Base-by-base conservation (phyloP, 1,140 invertebrate genomes). In the Conus betulinus region DNA sequence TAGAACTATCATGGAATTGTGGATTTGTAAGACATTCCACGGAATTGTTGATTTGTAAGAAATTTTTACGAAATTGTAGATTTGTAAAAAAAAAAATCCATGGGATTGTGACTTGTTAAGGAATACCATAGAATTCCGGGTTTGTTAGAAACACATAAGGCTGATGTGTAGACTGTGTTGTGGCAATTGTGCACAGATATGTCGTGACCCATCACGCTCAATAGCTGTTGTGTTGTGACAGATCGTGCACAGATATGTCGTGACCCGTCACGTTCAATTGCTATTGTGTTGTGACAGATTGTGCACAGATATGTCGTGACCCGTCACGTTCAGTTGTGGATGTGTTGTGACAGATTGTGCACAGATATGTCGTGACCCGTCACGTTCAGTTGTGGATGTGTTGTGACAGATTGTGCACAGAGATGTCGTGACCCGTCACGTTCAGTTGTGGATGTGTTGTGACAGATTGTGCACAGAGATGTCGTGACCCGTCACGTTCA, bases 241-340 rank as follows among this genome's bases (percentile, higher is more conserved):
- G 97, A 99, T 98, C 93, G 92, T 99, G n/a, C n/a, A n/a, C n/a
- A n/a, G n/a, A n/a, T 1, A 99, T 95, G 96, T 99, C 87, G 98
- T 98, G 0, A 97, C 97, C 0, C 96, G 98, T 87, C 98, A 98
- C 94, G 96, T 98, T 51, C 95, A 98, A 0, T 94, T 98, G 0
- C 97, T 39, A 39, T 39, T 39, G 39, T 39, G 39, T 39, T 39
- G 39, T 39, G 39, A 39, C 3, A 39, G 39, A 39, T 39, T 39
- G 39, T 39, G 39, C 39, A 39, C 39, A 39, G 39, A 39, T 39
- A 39, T 39, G 39, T 39, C 39, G 39, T 39, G 10, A 63, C 10
- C 17, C 60, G 17, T 20, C 23, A 74, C n/a, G 0, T 74, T 74
- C 20, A n/a, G 7, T 74, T 51, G n/a, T 84, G 17, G 79, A 71